phyloP scores from a whole-genome alignment of 1,140 invertebrate species.

The Hyphantria cunea region DNA sequence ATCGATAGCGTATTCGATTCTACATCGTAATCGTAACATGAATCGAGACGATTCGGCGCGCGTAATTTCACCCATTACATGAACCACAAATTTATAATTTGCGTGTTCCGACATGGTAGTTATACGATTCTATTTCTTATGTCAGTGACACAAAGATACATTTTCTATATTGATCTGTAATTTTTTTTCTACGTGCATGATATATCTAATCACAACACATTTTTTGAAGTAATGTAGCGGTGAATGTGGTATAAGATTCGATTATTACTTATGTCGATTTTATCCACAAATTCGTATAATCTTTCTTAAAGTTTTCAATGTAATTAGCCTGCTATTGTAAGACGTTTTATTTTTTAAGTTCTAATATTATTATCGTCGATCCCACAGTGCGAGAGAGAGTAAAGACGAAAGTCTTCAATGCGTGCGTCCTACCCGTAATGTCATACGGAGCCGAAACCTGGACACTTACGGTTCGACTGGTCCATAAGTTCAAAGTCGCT shows the following conservation, averaged over 20 bases:
- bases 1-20: conserved; percentile 61
- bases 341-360: no score
- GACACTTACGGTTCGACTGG: no score
- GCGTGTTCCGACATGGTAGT: conserved; percentile 40
- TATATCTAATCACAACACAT: conserved; percentile 56
- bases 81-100: conserved; percentile 58
- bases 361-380: no score
- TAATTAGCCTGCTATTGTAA: no score
- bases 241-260: conserved; percentile 47
- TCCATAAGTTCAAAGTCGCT: no score
- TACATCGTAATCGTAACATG: conserved; percentile 63
- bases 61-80: conserved; percentile 63
- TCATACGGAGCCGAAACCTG: no score
- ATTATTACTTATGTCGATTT: conserved; percentile 48
- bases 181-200: conserved; percentile 33
- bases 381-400: no score
- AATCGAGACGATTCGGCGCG: conserved; percentile 62
- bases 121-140: conserved; percentile 33
- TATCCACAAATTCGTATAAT: conserved; percentile 30
- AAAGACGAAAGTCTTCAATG: no score
- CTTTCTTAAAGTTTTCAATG: not conserved
- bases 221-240: conserved; percentile 61
- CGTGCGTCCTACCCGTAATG: no score
- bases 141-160: conserved; percentile 31
- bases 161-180: conserved; percentile 16